Evolutionary conservation across 2,888 invertebrate species (phyloP), one percentile per base, ranked within the genome.

Genomic region (Cephus spinipes): DNA sequence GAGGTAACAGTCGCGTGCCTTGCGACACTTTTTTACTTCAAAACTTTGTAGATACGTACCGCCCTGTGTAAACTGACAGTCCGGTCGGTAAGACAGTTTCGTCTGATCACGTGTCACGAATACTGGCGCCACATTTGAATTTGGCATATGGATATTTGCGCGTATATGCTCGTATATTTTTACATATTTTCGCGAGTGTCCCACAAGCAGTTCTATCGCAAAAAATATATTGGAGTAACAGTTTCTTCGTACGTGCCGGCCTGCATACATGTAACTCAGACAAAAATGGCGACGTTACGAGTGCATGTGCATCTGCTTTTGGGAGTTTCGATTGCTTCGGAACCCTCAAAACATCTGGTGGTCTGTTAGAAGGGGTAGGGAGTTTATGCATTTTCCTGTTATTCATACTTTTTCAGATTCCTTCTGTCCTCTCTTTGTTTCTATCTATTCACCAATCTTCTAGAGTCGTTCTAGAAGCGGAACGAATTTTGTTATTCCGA

Each of bases 151-250:
- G 55, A 55, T 23, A 55, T 55, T 23, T 9, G 40, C 9, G 55
- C 9, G 55, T 23, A 23, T 2, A 23, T 15, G 23, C 75, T 77
- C 31, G 79, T 77, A 79, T 31, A 71, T 12, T 71, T 31, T 71
- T 31, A 31, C 31, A 71, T 71, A 71, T 31, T 71, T 71, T 71
- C 71, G 71, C 71, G 71, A 12, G 31, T 55, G 23, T 55, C 9
- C 55, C 23, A 23, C 55, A 1, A 55, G 55, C 23, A 55, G 55
- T 55, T 55, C 23, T 9, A 2, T 9, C 9, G 55, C 23, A 9
- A 23, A 55, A 55, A 55, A 55, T 23, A 55, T 55, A 55, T 55
- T 55, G 23, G 23, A 55, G 55, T 55, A 55, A 55, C 55, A 55
- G 55, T 55, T 55, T 55, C 55, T 55, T 55, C 55, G 23, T 23